phyloP scores from a whole-genome alignment of 1,140 invertebrate species.

The Paracyclopina nana region DNA sequence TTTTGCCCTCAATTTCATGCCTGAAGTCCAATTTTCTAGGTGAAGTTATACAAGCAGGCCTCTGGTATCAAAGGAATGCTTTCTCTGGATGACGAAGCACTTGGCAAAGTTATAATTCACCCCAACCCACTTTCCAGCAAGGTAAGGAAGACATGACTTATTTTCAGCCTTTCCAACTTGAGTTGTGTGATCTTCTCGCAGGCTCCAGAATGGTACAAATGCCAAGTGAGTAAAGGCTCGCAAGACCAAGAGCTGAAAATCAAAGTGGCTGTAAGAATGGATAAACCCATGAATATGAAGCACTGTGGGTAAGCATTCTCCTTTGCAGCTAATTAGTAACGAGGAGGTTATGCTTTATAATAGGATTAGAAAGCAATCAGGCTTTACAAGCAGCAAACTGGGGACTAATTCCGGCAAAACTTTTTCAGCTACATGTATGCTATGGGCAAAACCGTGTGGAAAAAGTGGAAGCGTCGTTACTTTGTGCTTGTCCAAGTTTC shows the following conservation, averaged over 20 bases:
- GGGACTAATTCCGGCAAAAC: not conserved
- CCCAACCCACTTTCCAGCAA: slow-evolving; percentile 79
- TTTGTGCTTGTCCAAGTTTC: slow-evolving; percentile 97
- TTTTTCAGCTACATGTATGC: slow-evolving; percentile 64
- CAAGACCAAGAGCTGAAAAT: slow-evolving; percentile 88
- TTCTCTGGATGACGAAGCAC: slow-evolving; percentile 92
- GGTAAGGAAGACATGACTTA: too few relatives aligned
- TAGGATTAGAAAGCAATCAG: not conserved
- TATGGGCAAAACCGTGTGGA: slow-evolving; percentile 92
- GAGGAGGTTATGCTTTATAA: not conserved
- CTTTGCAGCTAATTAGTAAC: slow-evolving; percentile 7
- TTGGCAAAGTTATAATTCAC: slow-evolving; percentile 77
- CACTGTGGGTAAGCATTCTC: slow-evolving; percentile 57
- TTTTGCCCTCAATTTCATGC: not conserved
- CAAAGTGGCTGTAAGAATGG: slow-evolving; percentile 92
- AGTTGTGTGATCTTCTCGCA: slow-evolving; percentile 24
- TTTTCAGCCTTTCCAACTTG: too few relatives aligned
- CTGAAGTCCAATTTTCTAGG: not conserved
- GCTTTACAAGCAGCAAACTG: not conserved
- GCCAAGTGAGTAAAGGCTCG: slow-evolving; percentile 82
- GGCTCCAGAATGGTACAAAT: slow-evolving; percentile 91
- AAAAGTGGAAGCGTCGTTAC: slow-evolving; percentile 98
- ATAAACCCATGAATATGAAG: slow-evolving; percentile 98
- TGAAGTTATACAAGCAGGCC: slow-evolving; percentile 75
- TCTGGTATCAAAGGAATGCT: slow-evolving; percentile 92